Evolutionary conservation across 2,888 invertebrate genomes (phyloP).

Genomic region (Antitype chi): DNA sequence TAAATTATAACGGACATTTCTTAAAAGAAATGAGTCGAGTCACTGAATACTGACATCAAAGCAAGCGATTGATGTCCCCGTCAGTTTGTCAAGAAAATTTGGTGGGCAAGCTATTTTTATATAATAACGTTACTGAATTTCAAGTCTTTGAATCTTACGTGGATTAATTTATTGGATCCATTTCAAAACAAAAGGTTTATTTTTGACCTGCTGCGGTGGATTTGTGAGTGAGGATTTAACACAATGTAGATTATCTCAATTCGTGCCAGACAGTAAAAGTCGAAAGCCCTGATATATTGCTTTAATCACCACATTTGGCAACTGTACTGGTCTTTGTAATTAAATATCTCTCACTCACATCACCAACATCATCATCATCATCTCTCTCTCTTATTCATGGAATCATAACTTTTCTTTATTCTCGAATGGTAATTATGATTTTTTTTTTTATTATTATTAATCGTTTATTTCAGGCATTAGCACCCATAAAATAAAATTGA

Average conservation of each 20-base stretch:
- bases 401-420: neutral
- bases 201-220: conserved; percentile 31
- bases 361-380: too few species aligned
- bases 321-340: conserved; percentile 1
- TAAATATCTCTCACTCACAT: conserved; percentile 13
- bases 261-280: conserved; percentile 15
- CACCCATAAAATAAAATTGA: too few species aligned
- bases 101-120: conserved; percentile 52
- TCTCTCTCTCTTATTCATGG: neutral
- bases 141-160: conserved; percentile 37
- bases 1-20: conserved; percentile 56
- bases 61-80: conserved; percentile 75
- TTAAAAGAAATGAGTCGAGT: conserved; percentile 65
- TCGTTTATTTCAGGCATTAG: too few species aligned
- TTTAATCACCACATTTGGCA: conserved; percentile 49
- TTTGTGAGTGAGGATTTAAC: conserved; percentile 14
- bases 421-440: neutral
- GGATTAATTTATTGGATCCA: conserved; percentile 40
- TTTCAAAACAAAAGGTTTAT: conserved; percentile 62
- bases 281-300: conserved; percentile 3
- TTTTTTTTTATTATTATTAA: too few species aligned
- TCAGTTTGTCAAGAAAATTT: conserved; percentile 72
- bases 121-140: conserved; percentile 31
- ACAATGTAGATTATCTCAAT: conserved; percentile 24
- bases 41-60: conserved; percentile 77